Conservation (phyloP, 2,888 invertebrate genomes). For the Himalopsyche kuldschensis region DNA sequence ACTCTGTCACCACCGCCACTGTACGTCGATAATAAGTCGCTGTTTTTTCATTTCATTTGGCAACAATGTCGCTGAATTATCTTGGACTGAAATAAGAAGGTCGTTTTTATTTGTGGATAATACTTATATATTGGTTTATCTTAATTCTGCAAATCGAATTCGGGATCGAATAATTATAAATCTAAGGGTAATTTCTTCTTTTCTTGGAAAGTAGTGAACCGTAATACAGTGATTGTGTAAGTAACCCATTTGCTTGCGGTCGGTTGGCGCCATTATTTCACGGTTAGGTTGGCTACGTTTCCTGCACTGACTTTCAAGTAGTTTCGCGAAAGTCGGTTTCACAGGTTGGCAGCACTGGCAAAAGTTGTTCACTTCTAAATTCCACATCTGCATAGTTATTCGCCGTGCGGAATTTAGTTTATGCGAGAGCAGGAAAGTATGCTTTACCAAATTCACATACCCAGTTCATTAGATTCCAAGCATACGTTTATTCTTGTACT, state of each 20-base stretch:
- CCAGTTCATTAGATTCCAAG: no score
- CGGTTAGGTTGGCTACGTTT: not conserved
- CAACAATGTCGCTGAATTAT: no score
- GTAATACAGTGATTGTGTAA: not conserved
- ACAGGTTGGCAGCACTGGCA: not conserved
- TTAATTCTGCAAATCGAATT: no score
- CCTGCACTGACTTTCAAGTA: slow-evolving; percentile 16
- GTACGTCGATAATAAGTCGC: no score
- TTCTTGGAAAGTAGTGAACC: not conserved
- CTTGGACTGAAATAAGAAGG: no score
- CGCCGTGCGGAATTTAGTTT: not conserved
- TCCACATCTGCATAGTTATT: not conserved
- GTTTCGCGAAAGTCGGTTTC: slow-evolving; percentile 5
- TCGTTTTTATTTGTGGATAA: no score
- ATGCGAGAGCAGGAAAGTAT: not conserved
- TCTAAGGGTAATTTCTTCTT: not conserved
- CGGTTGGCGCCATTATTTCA: slow-evolving; percentile 8
- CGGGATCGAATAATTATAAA: not conserved
- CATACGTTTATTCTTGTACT: no score
- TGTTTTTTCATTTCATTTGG: no score
- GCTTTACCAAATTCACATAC: no score
- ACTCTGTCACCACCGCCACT: no score
- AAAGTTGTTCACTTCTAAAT: not conserved
- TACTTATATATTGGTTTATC: no score
- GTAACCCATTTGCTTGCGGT: not conserved